Conservation (phyloP, 1,140 invertebrate genomes). For the Vanessa tameamea region DNA sequence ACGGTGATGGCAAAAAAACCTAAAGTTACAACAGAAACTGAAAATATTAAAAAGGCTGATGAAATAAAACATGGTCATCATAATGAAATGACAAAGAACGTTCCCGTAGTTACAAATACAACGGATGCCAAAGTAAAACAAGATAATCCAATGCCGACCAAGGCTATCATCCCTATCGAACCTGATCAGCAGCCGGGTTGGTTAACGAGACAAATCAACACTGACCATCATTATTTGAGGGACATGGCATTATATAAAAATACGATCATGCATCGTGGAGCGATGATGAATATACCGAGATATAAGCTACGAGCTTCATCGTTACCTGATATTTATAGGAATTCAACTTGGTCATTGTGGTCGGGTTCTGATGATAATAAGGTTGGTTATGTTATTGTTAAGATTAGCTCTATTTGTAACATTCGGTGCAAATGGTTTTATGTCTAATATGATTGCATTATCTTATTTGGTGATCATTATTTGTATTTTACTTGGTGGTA, state of each 20-base stretch:
- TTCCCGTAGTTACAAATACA: not conserved
- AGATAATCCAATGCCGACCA: slow-evolving; percentile 27
- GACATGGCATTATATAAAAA: slow-evolving; percentile 87
- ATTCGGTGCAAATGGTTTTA: too few relatives aligned
- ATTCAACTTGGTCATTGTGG: slow-evolving; percentile 90
- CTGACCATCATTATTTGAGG: slow-evolving; percentile 84
- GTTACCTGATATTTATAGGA: slow-evolving; percentile 92
- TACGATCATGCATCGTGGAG: slow-evolving; percentile 81
- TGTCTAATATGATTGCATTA: too few relatives aligned
- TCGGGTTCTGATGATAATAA: slow-evolving; percentile 83
- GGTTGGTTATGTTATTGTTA: slow-evolving; percentile 46
- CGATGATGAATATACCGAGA: slow-evolving; percentile 78
- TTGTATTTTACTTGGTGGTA: too few relatives aligned
- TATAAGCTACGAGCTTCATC: slow-evolving; percentile 92
- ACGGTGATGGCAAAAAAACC: slow-evolving; percentile 58
- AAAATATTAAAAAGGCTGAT: slow-evolving; percentile 31
- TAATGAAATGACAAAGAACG: slow-evolving; percentile 28
- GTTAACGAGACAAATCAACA: slow-evolving; percentile 56
- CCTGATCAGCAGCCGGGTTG: slow-evolving; percentile 44
- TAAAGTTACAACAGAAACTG: slow-evolving; percentile 34
- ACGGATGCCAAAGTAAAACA: slow-evolving; percentile 9
- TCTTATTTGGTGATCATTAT: too few relatives aligned
- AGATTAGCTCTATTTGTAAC: too few relatives aligned
- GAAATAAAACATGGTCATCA: slow-evolving; percentile 4
- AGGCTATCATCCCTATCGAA: slow-evolving; percentile 17